Evolutionary conservation across 2,797 vertebrate species (phyloP).

Genomic region (Diplodus sargus): DNA sequence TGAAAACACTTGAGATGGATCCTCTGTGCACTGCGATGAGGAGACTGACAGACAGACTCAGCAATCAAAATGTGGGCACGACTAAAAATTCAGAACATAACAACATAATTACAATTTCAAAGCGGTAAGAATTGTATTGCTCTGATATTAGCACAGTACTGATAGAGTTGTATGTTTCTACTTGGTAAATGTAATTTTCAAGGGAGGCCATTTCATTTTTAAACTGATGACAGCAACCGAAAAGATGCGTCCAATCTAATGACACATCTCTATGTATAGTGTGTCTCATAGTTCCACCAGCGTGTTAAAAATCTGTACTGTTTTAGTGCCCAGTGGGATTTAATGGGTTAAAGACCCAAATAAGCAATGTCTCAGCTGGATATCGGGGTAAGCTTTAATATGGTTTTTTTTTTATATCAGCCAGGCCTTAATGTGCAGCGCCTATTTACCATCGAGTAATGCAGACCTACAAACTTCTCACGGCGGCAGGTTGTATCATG

Average conservation of each 20-base stretch:
- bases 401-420: not conserved
- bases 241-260: not conserved
- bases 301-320: not conserved
- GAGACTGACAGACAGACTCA: not conserved
- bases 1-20: not conserved
- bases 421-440: not conserved
- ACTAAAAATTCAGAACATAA: not conserved
- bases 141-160: not conserved
- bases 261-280: not conserved
- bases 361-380: not conserved
- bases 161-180: no score
- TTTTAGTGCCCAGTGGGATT: not conserved
- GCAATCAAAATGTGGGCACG: not conserved
- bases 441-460: not conserved
- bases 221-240: not conserved
- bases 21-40: not conserved
- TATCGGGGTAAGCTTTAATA: not conserved
- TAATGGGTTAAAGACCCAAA: not conserved
- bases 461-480: conserved; percentile 23
- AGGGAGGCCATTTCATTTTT: not conserved
- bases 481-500: conserved; percentile 25
- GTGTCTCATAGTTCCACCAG: not conserved
- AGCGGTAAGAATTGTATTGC: not conserved
- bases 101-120: not conserved
- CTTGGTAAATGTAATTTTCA: not conserved